Base-by-base conservation (phyloP, 2,888 invertebrate species). In the Dryococelus australis region DNA sequence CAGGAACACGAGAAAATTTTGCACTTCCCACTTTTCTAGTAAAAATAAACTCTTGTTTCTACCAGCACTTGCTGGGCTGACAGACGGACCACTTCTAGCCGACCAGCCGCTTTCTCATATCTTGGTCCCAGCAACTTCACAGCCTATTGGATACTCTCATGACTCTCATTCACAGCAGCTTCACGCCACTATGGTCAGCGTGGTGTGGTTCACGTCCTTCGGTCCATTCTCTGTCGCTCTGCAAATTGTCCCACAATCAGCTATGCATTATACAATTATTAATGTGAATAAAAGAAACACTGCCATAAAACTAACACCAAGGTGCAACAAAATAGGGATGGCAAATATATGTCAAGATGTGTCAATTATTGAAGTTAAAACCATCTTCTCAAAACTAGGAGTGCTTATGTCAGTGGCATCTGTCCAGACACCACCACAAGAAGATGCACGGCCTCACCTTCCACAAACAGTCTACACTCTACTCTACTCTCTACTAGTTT, bases 161-260 rank as follows among this genome's bases (percentile, higher is more conserved):
- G 8, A 79, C 12, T 12, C 16, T 13, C 5, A 8, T 79, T 12
- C 10, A 13, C 20, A 24, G 0, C 79, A n/a, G 47, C 83, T 0
- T 83, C 24, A 83, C 20, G 16, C 83, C 28, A 83, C 83, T 13
- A 83, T 24, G 28, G 83, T 83, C 43, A 83, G 83, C 16, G 35
- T 28, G 83, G 83, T 35, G 24, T 28, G 83, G 28, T 28, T 28
- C 16, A 27, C 28, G 43, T 83, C 43, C 83, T 83, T 83, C 20
- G 83, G 83, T 28, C 27, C 83, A 8, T 83, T 83, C 83, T 83
- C 83, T 0, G 86, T 47, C 43, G 86, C 53, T 81, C 86, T 86
- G 86, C 83, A 86, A 86, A 26, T 24, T 10, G n/a, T 13, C 16
- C 85, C 12, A 26, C 80, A 27, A 20, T 20, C 28, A 10, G 28